phyloP scores from a whole-genome alignment of 2,888 invertebrate genomes.

The Noctua comes region DNA sequence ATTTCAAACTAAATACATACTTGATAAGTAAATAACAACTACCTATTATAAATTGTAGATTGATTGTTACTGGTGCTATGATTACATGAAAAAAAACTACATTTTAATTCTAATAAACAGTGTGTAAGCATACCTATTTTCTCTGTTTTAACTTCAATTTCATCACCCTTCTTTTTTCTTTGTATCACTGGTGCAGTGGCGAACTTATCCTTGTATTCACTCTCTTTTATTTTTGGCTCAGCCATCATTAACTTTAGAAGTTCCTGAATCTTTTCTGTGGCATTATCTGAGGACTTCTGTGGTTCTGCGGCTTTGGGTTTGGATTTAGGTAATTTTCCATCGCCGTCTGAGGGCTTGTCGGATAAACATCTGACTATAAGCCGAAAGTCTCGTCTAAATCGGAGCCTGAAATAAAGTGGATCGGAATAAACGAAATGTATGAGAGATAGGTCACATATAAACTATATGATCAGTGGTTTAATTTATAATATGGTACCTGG shows the following conservation, averaged over 20 bases:
- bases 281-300: slow-evolving; percentile 70
- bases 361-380: slow-evolving; percentile 75
- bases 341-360: slow-evolving; percentile 78
- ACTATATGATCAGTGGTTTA: not conserved
- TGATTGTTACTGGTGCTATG: not conserved
- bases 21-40: no score
- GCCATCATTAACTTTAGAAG: slow-evolving; percentile 85
- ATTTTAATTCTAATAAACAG: not conserved
- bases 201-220: slow-evolving; percentile 82
- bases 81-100: not conserved
- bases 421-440: not conserved
- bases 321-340: slow-evolving; percentile 74
- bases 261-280: slow-evolving; percentile 84
- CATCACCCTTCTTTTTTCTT: slow-evolving; percentile 74
- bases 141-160: slow-evolving; percentile 80
- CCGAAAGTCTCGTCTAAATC: slow-evolving; percentile 74
- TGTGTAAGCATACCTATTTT: slow-evolving; percentile 78
- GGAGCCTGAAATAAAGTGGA: slow-evolving; percentile 68
- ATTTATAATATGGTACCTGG: slow-evolving; percentile 65
- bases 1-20: no score
- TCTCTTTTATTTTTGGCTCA: slow-evolving; percentile 81
- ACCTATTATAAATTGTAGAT: no score
- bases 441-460: not conserved
- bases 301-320: slow-evolving; percentile 63
- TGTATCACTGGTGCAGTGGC: slow-evolving; percentile 79